Evolutionary conservation across 2,113 vertebrate genomes (phyloP).

Genomic region (Podilymbus podiceps): DNA sequence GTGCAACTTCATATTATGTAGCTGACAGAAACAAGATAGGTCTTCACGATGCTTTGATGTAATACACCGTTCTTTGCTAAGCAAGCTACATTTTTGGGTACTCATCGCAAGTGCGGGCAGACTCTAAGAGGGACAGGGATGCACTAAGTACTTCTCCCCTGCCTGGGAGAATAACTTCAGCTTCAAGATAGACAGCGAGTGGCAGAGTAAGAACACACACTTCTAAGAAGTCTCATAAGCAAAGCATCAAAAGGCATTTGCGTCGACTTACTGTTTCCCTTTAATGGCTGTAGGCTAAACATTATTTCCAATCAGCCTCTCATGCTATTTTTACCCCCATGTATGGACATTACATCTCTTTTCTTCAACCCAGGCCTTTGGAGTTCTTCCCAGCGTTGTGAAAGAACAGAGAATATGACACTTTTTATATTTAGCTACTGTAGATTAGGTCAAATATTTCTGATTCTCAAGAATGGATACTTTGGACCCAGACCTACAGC

Average conservation of each 20-base stretch:
- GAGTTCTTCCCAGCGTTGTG: conserved; percentile 33
- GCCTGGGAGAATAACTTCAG: not conserved
- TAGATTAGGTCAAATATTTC: not conserved
- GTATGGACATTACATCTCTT: conserved; percentile 25
- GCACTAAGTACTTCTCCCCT: not conserved
- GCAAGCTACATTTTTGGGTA: not conserved
- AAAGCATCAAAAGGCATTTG: not conserved
- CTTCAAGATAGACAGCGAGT: not conserved
- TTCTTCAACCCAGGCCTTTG: conserved; percentile 6
- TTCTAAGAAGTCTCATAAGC: not conserved
- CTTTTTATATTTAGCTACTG: conserved; percentile 29
- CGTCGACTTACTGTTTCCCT: conserved; percentile 31
- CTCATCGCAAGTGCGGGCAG: not conserved
- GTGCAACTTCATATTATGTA: not conserved
- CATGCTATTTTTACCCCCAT: conserved; percentile 35
- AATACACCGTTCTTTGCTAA: not conserved
- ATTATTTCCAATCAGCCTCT: not conserved
- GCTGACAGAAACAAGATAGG: not conserved
- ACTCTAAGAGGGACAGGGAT: not conserved
- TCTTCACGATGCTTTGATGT: not conserved
- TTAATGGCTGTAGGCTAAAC: conserved; percentile 31
- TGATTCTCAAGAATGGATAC: not conserved
- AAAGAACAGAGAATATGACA: not conserved
- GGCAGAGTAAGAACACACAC: not conserved
- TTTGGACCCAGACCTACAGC: not conserved